These are phyloP conservation scores for Mythimna vitellina DNA, from an alignment of 2,888 invertebrate genomes.

Conservation along the genomic window DNA sequence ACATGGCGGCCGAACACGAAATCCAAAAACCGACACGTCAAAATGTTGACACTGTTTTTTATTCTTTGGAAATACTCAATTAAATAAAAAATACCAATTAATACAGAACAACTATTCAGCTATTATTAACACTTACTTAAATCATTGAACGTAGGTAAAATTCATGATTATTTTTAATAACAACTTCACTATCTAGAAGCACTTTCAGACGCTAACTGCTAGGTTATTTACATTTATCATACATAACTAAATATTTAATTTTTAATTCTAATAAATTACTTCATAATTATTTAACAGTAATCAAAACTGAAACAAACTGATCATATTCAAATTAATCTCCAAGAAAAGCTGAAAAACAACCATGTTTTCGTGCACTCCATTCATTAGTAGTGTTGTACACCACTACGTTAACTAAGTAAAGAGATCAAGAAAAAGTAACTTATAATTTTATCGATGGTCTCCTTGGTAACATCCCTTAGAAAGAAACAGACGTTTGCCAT, in stretches of 20 bases:
- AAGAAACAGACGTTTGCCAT: background rate
- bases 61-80: conserved; percentile 48
- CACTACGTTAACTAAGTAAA: background rate
- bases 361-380: conserved; percentile 87
- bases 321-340: conserved; percentile 78
- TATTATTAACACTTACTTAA: conserved; percentile 81
- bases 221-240: conserved; percentile 83
- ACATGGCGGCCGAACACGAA: conserved; percentile 89
- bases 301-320: conserved; percentile 71
- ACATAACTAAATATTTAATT: conserved; percentile 70
- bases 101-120: conserved; percentile 62
- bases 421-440: conserved; percentile 19
- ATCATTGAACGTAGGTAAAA: conserved; percentile 81
- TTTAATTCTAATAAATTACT: conserved; percentile 68
- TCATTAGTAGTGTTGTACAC: conserved; percentile 67
- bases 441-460: conserved; percentile 29
- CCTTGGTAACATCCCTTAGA: conserved; percentile 34
- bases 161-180: conserved; percentile 83
- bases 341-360: conserved; percentile 90
- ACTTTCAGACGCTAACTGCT: conserved; percentile 82
- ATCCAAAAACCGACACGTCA: conserved; percentile 88
- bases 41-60: conserved; percentile 79
- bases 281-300: conserved; percentile 70
- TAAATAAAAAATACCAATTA: conserved; percentile 35
- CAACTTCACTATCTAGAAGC: conserved; percentile 80